Evolutionary conservation across 2,888 invertebrate genomes (phyloP), one percentile per base, ranked within the genome.

Genomic region (Cristatella mucedo): DNA sequence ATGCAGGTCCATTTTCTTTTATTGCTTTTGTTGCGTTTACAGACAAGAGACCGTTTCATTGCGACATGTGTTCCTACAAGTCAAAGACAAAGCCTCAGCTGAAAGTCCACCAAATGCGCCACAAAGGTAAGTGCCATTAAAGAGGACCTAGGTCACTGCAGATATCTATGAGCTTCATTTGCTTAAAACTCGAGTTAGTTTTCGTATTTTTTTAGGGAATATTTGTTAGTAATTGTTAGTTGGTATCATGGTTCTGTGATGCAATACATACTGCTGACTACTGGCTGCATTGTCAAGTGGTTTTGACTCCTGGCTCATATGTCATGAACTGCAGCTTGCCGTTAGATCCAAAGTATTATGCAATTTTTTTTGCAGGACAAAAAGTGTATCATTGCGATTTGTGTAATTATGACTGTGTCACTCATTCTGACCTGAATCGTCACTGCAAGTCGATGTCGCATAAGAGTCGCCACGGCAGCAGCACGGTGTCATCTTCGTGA

Each of bases 341-440:
- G 16, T 41, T 15, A 16, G 16, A 11, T 16, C 18, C 13, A 13
- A 29, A 9, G 18, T 15, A 16, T 21, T 21, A 16, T 22, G 21
- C 7, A 4, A n/a, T n/a, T n/a, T n/a, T n/a, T n/a, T n/a, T 32
- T 29, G 19, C 29, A 24, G 21, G 7, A 18, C 22, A 36, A 7
- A 36, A 36, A 22, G 63, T 64, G 44, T 67, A 61, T 49, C 60
- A 65, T 46, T 68, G 68, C 46, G 55, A 59, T 38, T 49, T 65
- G 32, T 68, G 68, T 48, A 64, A 66, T 52, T 68, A 67, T 51
- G 64, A 64, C 48, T 66, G 67, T 21, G 68, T 68, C 31, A 68
- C 68, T 1, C 68, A 67, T 51, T 67, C 67, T 2, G 68, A 68
- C 49, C 53, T 68, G 22, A 68, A 68, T 49, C 57, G 68, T n/a